phyloP scores from a whole-genome alignment of 2,113 vertebrate species.

The Recurvirostra avosetta region DNA sequence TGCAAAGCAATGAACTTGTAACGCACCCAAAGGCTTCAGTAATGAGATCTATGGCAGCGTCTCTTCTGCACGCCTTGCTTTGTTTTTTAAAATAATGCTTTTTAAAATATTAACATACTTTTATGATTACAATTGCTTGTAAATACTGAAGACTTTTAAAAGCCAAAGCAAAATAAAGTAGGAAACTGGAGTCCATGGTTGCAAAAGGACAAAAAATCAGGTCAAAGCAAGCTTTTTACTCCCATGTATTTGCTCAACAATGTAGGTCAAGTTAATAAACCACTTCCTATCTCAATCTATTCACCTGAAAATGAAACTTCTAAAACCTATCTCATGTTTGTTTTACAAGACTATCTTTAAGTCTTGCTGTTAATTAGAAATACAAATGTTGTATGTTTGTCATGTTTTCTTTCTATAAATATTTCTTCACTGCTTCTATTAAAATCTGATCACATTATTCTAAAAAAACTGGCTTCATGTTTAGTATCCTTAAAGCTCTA shows the following conservation, averaged over 20 bases:
- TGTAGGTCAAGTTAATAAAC: neutral
- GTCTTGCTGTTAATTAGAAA: neutral
- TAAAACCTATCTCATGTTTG: neutral
- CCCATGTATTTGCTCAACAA: neutral
- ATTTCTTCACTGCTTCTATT: neutral
- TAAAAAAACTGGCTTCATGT: neutral
- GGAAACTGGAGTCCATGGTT: neutral
- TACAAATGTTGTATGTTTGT: neutral
- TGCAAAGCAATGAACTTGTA: neutral
- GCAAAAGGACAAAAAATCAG: neutral
- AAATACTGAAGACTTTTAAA: neutral
- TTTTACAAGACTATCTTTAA: neutral
- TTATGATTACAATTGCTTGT: neutral
- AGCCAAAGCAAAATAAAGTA: neutral
- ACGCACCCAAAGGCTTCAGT: neutral
- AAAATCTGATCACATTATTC: neutral
- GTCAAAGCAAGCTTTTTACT: neutral
- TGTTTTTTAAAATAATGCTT: neutral
- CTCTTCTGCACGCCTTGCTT: neutral
- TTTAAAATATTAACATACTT: neutral
- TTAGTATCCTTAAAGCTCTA: neutral
- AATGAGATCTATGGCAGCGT: neutral
- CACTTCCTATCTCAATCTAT: neutral
- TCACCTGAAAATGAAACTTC: neutral
- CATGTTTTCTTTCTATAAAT: neutral